Conservation (phyloP, 2,797 vertebrate genomes). For the Carapus acus region DNA sequence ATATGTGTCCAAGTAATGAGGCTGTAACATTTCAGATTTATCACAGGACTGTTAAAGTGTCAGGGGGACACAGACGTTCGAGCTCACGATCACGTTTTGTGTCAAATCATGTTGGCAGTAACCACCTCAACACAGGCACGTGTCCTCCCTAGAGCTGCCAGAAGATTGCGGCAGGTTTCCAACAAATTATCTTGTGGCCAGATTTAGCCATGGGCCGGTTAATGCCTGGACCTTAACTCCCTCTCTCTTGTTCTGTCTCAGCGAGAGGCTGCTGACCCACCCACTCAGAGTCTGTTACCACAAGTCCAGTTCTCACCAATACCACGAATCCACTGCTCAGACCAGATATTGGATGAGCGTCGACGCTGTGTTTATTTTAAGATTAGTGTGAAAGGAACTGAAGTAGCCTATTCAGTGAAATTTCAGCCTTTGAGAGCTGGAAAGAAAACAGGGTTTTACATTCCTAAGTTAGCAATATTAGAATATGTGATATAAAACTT, state of each 20-base stretch:
- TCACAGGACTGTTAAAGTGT: not conserved
- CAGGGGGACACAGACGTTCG: not conserved
- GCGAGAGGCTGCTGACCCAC: constrained; percentile 16
- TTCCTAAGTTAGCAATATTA: not conserved
- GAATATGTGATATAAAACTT: constrained; percentile 20
- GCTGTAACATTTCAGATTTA: not conserved
- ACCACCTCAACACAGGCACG: constrained; percentile 31
- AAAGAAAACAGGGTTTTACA: too few species aligned
- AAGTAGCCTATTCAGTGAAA: not conserved
- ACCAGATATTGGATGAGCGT: constrained; percentile 13
- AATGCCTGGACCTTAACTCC: constrained; percentile 62
- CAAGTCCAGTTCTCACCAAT: constrained; percentile 5
- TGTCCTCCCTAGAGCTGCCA: constrained; percentile 41
- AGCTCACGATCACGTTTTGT: not conserved
- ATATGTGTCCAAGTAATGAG: not conserved
- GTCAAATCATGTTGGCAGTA: constrained; percentile 4
- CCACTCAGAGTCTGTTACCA: constrained; percentile 27
- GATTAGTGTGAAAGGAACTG: not conserved
- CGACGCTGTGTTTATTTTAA: constrained; percentile 2
- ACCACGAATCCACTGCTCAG: constrained; percentile 5
- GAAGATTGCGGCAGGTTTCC: constrained; percentile 48
- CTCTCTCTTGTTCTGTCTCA: constrained; percentile 48
- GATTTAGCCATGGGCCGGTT: constrained; percentile 72
- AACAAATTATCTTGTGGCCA: constrained; percentile 55
- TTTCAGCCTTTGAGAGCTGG: not conserved